Evolutionary conservation across 2,113 vertebrate genomes (phyloP), one percentile per base, ranked within the genome.

Genomic region (Diglossa brunneiventris): DNA sequence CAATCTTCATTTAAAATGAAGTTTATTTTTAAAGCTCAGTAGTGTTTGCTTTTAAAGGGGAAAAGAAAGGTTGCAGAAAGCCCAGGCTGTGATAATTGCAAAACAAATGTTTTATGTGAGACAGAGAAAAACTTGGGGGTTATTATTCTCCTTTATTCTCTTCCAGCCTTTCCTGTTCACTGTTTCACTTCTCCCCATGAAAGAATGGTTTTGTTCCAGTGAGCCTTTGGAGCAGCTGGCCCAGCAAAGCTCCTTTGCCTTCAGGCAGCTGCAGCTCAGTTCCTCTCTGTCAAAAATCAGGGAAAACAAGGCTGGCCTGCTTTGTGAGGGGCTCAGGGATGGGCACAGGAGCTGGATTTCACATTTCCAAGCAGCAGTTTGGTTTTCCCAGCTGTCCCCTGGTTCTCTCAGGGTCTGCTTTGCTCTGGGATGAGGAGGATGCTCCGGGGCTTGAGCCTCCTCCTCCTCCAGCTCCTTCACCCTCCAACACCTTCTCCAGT

Each of bases 311-410:
- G 39, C 78, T 75, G 92, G 18, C 13, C 66, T 67, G 44, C 72
- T 18, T 6, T 18, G 35, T 7, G 4, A 35, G 63, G 69, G 12
- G 52, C 88, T 87, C n/a, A 0, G 68, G 47, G 68, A 11, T 3
- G 52, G 33, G 63, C 63, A 22, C 47, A 13, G 5, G n/a, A 68
- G 61, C 20, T 3, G 3, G 2, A 1, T 56, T 13, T 70, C 39
- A 13, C 8, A 0, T 30, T 55, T n/a, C 5, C 17, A 30, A 2
- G 39, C 30, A 3, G 20, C 2, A 1, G 0, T 44, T 85, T 26
- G 47, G 4, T 18, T 19, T 50, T 49, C 44, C 5, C 0, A 0
- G 23, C 6, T 20, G 39, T 9, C 4, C 10, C 0, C 2, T 10
- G 90, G 6, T 20, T 89, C 58, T 28, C 59, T 66, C 26, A 2